Percentiles rank a stretch among this genome's conserved stretches.
Evolutionary conservation across 2,797 vertebrate species (phyloP).

Genomic region (Microcaecilia unicolor): DNA sequence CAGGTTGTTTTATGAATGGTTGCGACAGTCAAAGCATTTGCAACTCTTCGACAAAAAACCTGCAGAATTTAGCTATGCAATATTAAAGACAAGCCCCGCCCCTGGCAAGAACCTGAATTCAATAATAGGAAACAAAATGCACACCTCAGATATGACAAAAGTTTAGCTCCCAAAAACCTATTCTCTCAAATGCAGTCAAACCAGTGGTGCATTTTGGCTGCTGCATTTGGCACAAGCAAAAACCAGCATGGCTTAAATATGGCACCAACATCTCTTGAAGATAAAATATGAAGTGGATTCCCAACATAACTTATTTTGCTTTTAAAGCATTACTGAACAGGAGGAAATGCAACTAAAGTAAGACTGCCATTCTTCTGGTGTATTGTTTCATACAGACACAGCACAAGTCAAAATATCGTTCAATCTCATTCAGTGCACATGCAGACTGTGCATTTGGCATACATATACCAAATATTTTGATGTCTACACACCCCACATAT

Average conservation of each 20-base stretch:
- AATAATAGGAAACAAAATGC: no score
- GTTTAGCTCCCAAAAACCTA: no score
- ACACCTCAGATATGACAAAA: no score
- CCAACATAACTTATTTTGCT: constrained; percentile 30
- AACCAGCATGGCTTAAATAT: constrained; percentile 20
- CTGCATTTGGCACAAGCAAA: constrained; percentile 9
- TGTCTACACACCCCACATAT: constrained; percentile 31
- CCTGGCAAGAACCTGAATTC: no score
- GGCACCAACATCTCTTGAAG: constrained; percentile 17
- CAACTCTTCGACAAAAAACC: no score
- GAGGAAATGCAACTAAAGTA: constrained; percentile 30
- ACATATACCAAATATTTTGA: constrained; percentile 31
- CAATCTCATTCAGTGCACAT: constrained; percentile 38
- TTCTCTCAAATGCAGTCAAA: no score
- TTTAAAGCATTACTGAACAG: constrained; percentile 33
- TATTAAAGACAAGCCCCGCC: no score
- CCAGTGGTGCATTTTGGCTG: no score
- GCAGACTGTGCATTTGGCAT: constrained; percentile 52
- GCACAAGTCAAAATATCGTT: constrained; percentile 32
- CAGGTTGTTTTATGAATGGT: no score
- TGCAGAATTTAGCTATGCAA: no score
- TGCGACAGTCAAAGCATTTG: no score
- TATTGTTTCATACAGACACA: constrained; percentile 38
- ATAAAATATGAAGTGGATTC: constrained; percentile 4
- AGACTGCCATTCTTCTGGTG: constrained; percentile 46